Percentiles rank a stretch among this genome's conserved stretches.
phyloP scores from a whole-genome alignment of 1,140 invertebrate genomes.

The Megalonaias nervosa region DNA sequence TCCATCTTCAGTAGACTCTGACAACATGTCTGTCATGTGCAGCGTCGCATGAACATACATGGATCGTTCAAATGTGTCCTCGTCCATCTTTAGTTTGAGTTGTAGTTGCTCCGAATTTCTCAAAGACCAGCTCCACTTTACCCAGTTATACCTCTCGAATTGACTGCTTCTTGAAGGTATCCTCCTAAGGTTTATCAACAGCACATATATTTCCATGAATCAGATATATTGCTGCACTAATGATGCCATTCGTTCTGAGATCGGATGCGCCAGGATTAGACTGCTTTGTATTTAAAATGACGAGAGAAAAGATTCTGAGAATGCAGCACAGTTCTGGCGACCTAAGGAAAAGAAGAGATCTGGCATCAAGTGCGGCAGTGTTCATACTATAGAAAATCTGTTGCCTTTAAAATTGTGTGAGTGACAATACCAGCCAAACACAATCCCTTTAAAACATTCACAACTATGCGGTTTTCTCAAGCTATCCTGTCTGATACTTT shows the following conservation, averaged over 20 bases:
- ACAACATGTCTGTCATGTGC: conserved; percentile 25
- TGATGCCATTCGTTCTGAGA: conserved; percentile 29
- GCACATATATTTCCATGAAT: conserved; percentile 39
- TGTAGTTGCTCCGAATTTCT: conserved; percentile 16
- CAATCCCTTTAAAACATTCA: conserved; percentile 21
- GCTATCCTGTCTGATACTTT: conserved; percentile 7
- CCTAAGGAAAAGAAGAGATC: conserved; percentile 49
- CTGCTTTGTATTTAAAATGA: conserved; percentile 40
- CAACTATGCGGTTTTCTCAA: conserved; percentile 38
- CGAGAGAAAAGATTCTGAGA: conserved; percentile 40
- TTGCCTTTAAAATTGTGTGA: conserved; percentile 41
- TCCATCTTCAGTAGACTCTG: neutral
- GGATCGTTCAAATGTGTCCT: conserved; percentile 30
- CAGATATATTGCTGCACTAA: conserved; percentile 45
- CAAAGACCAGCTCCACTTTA: conserved; percentile 6
- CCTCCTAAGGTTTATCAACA: conserved; percentile 48
- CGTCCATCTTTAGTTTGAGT: conserved; percentile 35
- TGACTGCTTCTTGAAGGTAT: conserved; percentile 40
- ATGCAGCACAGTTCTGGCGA: conserved; percentile 45
- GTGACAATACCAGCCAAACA: conserved; percentile 34
- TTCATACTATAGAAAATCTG: conserved; percentile 37
- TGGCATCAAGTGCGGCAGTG: conserved; percentile 27
- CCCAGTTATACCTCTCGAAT: neutral
- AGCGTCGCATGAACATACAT: conserved; percentile 30
- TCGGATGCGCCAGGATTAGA: conserved; percentile 38